Conservation (phyloP, 2,113 vertebrate genomes). For the Mobula hypostoma region DNA sequence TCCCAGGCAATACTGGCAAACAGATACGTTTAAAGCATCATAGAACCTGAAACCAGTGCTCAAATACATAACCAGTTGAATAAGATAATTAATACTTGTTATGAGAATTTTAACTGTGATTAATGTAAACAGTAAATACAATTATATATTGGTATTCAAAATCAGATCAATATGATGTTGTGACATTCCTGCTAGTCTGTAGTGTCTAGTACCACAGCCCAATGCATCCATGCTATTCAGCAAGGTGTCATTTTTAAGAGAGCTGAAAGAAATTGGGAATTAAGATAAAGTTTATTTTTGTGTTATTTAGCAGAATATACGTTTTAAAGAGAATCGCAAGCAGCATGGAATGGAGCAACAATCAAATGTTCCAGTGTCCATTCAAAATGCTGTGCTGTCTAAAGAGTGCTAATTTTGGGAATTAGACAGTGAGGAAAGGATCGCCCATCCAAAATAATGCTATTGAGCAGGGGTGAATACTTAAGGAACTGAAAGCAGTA, state of each 20-base stretch:
- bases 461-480: slow-evolving; percentile 20
- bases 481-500: slow-evolving; percentile 32
- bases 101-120: not conserved
- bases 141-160: not conserved
- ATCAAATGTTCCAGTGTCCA: slow-evolving; percentile 16
- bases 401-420: not conserved
- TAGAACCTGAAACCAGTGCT: not conserved
- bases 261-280: not conserved
- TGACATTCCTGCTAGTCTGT: slow-evolving; percentile 5
- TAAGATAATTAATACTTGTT: not conserved
- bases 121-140: not conserved
- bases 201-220: not conserved
- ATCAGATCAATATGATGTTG: not conserved
- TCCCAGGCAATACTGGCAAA: not conserved
- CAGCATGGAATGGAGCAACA: slow-evolving; percentile 15
- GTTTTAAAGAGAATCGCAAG: not conserved
- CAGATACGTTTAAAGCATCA: not conserved
- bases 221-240: slow-evolving; percentile 7
- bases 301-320: not conserved
- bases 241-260: slow-evolving; percentile 23
- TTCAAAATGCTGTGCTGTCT: slow-evolving; percentile 33
- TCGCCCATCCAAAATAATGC: slow-evolving; percentile 21
- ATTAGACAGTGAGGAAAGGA: not conserved
- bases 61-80: not conserved
- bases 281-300: not conserved